A percentile compares a stretch with the other conserved stretches of the same genome.
Evolutionary conservation across 1,140 invertebrate species (phyloP).

Genomic region (Neomicropteryx cornuta): DNA sequence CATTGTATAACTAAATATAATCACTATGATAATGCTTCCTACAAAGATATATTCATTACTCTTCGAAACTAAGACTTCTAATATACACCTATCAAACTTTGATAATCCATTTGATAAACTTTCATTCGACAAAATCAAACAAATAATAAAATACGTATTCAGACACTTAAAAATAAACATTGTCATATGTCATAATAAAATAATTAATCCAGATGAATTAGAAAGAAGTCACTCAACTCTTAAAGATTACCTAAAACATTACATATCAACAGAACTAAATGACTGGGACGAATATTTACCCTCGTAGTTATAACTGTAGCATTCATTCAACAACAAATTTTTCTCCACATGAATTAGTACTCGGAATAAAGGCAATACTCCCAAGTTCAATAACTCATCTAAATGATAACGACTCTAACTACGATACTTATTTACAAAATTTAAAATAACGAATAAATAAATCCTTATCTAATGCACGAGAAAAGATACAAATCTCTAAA

Average conservation of each 20-base stretch:
- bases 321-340: slow-evolving; percentile 15
- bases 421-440: background rate
- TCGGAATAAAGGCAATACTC: slow-evolving; percentile 16
- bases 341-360: slow-evolving; percentile 19
- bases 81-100: too few species aligned
- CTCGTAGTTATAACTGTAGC: slow-evolving; percentile 11
- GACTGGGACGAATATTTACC: slow-evolving; percentile 10
- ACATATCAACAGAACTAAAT: slow-evolving; percentile 9
- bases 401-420: background rate
- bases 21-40: too few species aligned
- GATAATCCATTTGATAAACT: too few species aligned
- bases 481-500: background rate
- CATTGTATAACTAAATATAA: too few species aligned
- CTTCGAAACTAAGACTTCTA: too few species aligned
- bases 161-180: too few species aligned
- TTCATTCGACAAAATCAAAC: too few species aligned
- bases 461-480: background rate
- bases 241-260: too few species aligned
- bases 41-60: too few species aligned
- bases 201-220: too few species aligned
- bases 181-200: too few species aligned
- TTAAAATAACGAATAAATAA: background rate
- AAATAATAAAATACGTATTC: too few species aligned
- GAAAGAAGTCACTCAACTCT: slow-evolving; percentile 15
- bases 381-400: slow-evolving; percentile 7